A percentile compares a stretch with the other conserved stretches of the same genome.
Conservation (phyloP, 2,888 invertebrate genomes). For the Euproctis similis region DNA sequence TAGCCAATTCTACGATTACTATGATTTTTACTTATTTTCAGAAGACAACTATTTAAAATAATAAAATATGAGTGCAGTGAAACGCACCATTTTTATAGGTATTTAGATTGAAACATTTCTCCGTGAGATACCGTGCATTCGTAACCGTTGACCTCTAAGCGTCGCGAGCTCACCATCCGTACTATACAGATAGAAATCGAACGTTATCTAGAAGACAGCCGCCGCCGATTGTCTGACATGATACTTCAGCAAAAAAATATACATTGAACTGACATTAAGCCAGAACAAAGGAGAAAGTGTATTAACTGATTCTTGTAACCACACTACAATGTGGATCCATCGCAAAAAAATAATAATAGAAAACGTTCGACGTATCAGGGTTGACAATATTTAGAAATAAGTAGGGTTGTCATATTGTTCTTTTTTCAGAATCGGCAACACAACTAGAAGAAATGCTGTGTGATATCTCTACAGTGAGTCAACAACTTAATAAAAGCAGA, state of each 20-base stretch:
- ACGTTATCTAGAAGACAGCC: conserved; percentile 43
- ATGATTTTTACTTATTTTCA: too few relatives aligned
- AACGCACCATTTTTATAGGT: too few relatives aligned
- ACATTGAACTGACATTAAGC: conserved; percentile 41
- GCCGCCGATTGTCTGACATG: conserved; percentile 41
- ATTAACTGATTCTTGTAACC: conserved; percentile 7
- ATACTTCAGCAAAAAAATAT: conserved; percentile 54
- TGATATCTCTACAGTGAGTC: too few relatives aligned
- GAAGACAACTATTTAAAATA: too few relatives aligned
- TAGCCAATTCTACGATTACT: too few relatives aligned
- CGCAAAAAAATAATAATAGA: neutral
- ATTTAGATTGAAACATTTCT: conserved; percentile 1
- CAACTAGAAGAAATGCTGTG: too few relatives aligned
- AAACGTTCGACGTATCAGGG: neutral
- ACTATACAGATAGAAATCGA: conserved; percentile 51
- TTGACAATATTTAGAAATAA: too few relatives aligned
- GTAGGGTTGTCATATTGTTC: too few relatives aligned
- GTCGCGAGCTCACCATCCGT: conserved; percentile 29
- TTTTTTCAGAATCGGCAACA: too few relatives aligned
- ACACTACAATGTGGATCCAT: conserved; percentile 2
- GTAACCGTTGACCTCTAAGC: conserved; percentile 28
- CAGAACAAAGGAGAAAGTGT: conserved; percentile 61
- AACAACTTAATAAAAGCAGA: too few relatives aligned
- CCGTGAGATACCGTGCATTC: conserved; percentile 24
- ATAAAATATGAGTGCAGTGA: too few relatives aligned